phyloP scores from a whole-genome alignment of 2,113 vertebrate species.

The Marmota monax region DNA sequence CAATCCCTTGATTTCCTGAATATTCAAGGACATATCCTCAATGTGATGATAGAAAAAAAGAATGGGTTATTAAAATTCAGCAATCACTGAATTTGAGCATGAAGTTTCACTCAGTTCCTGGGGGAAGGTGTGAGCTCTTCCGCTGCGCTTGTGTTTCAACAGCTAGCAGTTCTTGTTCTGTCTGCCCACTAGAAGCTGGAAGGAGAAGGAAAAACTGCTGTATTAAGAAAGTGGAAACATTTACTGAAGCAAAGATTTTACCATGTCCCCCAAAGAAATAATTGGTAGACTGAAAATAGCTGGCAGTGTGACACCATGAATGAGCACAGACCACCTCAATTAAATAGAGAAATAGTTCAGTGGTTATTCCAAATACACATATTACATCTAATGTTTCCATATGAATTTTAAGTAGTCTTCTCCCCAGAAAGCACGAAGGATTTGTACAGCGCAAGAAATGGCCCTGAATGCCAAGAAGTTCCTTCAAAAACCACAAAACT shows the following conservation, averaged over 20 bases:
- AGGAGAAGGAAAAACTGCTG: not conserved
- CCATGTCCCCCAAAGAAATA: not conserved
- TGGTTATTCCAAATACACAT: constrained; percentile 47
- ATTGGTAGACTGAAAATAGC: constrained; percentile 16
- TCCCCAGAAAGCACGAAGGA: constrained; percentile 36
- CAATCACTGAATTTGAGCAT: not conserved
- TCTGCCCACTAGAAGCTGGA: not conserved
- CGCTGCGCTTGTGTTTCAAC: rapidly evolving
- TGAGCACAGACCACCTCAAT: constrained; percentile 46
- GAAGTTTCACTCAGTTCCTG: not conserved
- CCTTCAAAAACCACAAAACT: constrained; percentile 61
- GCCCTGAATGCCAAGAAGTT: constrained; percentile 54
- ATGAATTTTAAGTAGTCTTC: constrained; percentile 65
- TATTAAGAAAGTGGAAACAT: not conserved
- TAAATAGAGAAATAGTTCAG: constrained; percentile 59
- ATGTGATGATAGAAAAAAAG: not conserved
- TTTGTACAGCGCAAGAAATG: constrained; percentile 28
- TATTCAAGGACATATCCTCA: not conserved
- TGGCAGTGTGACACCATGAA: not conserved
- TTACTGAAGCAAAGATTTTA: constrained; percentile 2
- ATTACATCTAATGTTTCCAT: not conserved
- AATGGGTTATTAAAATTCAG: not conserved
- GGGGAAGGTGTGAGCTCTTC: rapidly evolving
- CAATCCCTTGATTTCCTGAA: not conserved
- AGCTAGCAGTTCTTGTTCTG: not conserved